Evolutionary conservation across 1,140 invertebrate species (phyloP).

Genomic region (Luehdorfia chinensis): DNA sequence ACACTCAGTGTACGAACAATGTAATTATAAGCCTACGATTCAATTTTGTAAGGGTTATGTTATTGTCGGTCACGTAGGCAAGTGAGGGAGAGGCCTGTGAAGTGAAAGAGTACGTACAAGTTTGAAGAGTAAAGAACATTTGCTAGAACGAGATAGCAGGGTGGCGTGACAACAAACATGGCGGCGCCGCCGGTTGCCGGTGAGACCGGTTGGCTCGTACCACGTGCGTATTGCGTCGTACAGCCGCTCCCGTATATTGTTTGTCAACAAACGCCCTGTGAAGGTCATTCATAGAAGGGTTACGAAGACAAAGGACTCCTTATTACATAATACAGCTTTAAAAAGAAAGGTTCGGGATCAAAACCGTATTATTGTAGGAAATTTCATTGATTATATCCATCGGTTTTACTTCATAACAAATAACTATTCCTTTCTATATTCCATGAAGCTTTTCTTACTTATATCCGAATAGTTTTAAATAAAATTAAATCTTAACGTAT

Average conservation of each 20-base stretch:
- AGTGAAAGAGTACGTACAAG: conserved; percentile 28
- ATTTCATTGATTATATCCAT: too few species aligned
- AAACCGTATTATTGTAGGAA: too few species aligned
- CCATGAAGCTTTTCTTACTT: too few species aligned
- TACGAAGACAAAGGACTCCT: conserved; percentile 53
- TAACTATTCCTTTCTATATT: too few species aligned
- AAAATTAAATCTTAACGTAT: too few species aligned
- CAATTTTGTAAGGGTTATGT: conserved; percentile 51
- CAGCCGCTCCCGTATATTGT: conserved; percentile 59
- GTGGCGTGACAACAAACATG: conserved; percentile 75
- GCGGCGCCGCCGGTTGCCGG: conserved; percentile 67
- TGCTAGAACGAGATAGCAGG: conserved; percentile 38
- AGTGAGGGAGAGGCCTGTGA: conserved; percentile 38
- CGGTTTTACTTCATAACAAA: too few species aligned
- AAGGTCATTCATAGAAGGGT: conserved; percentile 63
- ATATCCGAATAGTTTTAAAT: too few species aligned
- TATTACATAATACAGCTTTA: conserved; percentile 36
- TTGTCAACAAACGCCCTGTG: conserved; percentile 73
- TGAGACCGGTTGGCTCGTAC: conserved; percentile 55
- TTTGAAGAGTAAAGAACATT: conserved; percentile 25
- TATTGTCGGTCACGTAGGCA: conserved; percentile 70
- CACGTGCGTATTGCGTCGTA: conserved; percentile 67
- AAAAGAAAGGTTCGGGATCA: too few species aligned
- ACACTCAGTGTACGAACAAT: conserved; percentile 12
- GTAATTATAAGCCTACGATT: conserved; percentile 23